Conservation (phyloP, 2,888 invertebrate genomes). For the Agonopterix subpropinquella region DNA sequence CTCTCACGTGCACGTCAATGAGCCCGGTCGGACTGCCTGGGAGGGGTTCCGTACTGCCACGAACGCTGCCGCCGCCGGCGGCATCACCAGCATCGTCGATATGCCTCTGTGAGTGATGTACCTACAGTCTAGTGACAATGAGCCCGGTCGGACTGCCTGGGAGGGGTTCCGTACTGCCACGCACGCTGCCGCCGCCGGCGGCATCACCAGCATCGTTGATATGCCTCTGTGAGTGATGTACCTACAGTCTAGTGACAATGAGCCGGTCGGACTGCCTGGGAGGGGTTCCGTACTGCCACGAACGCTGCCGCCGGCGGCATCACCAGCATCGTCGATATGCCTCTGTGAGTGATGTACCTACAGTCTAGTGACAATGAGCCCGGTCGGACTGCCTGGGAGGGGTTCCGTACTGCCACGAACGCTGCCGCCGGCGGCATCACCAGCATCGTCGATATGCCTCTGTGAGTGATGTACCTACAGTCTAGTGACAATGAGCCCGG, state of each 20-base stretch:
- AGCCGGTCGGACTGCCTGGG: conserved; percentile 84
- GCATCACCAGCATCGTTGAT: conserved; percentile 82
- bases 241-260: too few relatives aligned
- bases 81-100: conserved; percentile 82
- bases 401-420: conserved; percentile 80
- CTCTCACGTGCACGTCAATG: conserved; percentile 82
- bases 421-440: conserved; percentile 85
- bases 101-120: conserved; percentile 80
- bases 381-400: conserved; percentile 83
- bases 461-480: too few relatives aligned
- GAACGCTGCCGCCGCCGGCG: conserved; percentile 82
- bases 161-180: conserved; percentile 84
- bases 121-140: conserved; percentile 37
- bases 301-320: conserved; percentile 83
- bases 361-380: too few relatives aligned
- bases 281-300: conserved; percentile 82
- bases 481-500: conserved; percentile 84
- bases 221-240: conserved; percentile 87
- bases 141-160: conserved; percentile 82
- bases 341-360: too few relatives aligned
- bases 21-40: conserved; percentile 82
- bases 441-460: conserved; percentile 82
- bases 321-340: conserved; percentile 84
- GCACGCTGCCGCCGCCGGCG: conserved; percentile 82
- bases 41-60: conserved; percentile 84